Evolutionary conservation across 2,113 vertebrate genomes (phyloP), one percentile per base, ranked within the genome.

Genomic region (Dinomys branickii): DNA sequence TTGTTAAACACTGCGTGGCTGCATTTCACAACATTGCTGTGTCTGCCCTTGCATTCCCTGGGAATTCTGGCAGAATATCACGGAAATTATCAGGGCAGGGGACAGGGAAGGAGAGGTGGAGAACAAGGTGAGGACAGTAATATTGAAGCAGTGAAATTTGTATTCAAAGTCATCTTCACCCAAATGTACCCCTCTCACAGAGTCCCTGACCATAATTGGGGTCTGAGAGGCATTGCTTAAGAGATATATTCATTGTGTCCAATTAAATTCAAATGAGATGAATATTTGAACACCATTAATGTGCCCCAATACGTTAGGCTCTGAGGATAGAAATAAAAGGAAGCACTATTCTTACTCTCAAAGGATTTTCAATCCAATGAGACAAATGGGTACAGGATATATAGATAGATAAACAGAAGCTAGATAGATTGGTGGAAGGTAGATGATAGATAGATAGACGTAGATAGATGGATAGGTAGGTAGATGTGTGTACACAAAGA

Each of bases 1-100:
- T 98, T 98, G 97, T 97, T 97, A 97, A 98, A 98, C 97, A 98
- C 2, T 88, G 91, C 67, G 73, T 41, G 54, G 77, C 85, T 97
- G 77, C 94, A 95, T 97, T 94, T 90, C 92, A 95, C 89, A 95
- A 91, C 92, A 90, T 93, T 97, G 97, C 78, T 19, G n/a, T 91
- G 86, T 83, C 85, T 92, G 85, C 26, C 78, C 94, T 82, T 92
- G 94, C 86, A 8, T 71, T 98, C 97, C 95, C 95, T 65, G 85
- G 94, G 0, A 75, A 81, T 52, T 69, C 59, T 94, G 93, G 44
- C 41, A 96, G 92, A 44, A 94, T 30, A 41, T 58, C 84, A 75
- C 86, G 61, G 50, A 91, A 94, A 87, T 54, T n/a, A 12, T 20
- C 33, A 17, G 56, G 58, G 50, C 82, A 94, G 67, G 28, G 65